Conservation (phyloP, 2,113 vertebrate species). For the Ranitomeya variabilis region DNA sequence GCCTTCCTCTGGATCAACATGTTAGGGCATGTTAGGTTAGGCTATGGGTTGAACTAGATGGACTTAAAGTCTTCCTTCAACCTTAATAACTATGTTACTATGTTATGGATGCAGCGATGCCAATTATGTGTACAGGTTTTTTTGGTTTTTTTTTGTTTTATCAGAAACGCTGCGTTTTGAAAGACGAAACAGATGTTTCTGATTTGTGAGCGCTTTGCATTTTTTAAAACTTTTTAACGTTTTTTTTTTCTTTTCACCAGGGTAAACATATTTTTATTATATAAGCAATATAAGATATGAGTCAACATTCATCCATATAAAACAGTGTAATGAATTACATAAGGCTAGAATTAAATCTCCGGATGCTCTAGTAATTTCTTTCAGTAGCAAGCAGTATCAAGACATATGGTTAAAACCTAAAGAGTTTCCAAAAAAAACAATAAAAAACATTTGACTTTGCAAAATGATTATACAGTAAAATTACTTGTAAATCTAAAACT, state of each 20-base stretch:
- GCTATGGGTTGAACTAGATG: too few species aligned
- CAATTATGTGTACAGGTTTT: too few species aligned
- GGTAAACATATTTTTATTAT: slow-evolving; percentile 27
- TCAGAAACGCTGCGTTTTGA: too few species aligned
- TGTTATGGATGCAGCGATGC: too few species aligned
- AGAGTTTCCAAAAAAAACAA: not conserved
- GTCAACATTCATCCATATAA: slow-evolving; percentile 12
- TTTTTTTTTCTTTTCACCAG: not conserved
- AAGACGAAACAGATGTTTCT: too few species aligned
- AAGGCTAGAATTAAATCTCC: not conserved
- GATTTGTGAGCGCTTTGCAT: too few species aligned
- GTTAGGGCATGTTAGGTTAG: too few species aligned
- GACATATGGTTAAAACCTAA: not conserved
- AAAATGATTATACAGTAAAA: not conserved
- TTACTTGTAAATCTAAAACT: not conserved
- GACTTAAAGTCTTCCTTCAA: too few species aligned
- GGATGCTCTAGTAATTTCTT: not conserved
- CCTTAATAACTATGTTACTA: too few species aligned
- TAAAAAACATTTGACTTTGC: not conserved
- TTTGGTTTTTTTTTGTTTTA: too few species aligned
- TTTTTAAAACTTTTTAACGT: too few species aligned
- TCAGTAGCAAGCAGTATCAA: not conserved
- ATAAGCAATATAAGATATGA: not conserved
- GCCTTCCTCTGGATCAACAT: too few species aligned
- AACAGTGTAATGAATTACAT: not conserved